Percentiles rank a stretch among this genome's conserved stretches.
Conservation (phyloP, 2,797 vertebrate species). For the Rhinogobio ventralis region DNA sequence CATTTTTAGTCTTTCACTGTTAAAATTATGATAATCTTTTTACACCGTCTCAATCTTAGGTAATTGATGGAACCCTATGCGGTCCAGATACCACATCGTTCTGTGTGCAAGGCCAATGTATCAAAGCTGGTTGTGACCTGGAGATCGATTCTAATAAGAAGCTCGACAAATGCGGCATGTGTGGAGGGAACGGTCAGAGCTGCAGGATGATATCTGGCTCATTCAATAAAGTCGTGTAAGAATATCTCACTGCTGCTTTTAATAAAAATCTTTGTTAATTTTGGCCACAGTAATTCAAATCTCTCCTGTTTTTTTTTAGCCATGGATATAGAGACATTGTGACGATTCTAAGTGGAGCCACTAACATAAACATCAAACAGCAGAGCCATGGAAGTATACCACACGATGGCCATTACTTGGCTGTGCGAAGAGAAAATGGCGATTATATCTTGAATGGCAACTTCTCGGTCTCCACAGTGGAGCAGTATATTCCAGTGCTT, state of each 20-base stretch:
- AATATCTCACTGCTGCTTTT: background rate
- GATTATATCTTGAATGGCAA: conserved; percentile 93
- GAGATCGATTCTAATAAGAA: conserved; percentile 90
- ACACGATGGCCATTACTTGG: conserved; percentile 93
- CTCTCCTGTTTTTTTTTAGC: conserved; percentile 68
- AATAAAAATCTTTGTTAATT: background rate
- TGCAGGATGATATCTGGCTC: conserved; percentile 93
- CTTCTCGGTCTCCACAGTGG: conserved; percentile 89
- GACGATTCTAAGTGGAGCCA: conserved; percentile 91
- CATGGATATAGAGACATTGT: conserved; percentile 94
- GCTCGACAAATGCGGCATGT: conserved; percentile 94
- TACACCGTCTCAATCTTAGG: conserved; percentile 73
- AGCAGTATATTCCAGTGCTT: conserved; percentile 90
- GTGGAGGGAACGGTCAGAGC: conserved; percentile 87
- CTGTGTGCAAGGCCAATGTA: conserved; percentile 93
- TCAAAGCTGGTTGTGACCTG: conserved; percentile 95
- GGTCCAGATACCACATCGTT: conserved; percentile 93
- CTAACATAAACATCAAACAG: conserved; percentile 96
- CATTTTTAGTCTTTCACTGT: background rate
- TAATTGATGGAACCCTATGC: conserved; percentile 91
- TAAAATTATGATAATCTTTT: background rate
- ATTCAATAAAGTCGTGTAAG: conserved; percentile 88
- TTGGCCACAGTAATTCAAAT: background rate
- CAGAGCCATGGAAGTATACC: conserved; percentile 87
- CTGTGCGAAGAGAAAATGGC: conserved; percentile 83